Base-by-base conservation (phyloP, 2,797 vertebrate genomes). In the Nannoperca australis region DNA sequence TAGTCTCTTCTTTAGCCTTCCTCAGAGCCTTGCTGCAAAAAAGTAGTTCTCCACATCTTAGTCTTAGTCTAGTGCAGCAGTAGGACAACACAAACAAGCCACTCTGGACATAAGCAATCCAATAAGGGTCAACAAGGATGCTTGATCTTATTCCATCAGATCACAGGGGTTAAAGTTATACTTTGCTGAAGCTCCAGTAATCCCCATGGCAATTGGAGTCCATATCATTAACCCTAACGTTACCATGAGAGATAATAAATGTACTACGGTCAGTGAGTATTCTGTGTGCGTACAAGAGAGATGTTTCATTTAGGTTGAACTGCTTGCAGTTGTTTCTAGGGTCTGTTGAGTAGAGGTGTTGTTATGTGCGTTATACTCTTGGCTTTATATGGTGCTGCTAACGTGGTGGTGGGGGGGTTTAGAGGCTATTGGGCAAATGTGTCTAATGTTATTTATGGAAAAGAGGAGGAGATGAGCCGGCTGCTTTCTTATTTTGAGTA, bases 401-500 rank as follows among this genome's bases (percentile, higher is more conserved):
- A 84, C 63, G 58, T 68, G 36, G 15, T 45, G 32, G 5, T 24
- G 15, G 63, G 17, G 55, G 64, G 76, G 78, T 82, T 85, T 47
- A 59, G 58, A 51, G 60, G 40, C 49, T 58, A 22, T 27, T 76
- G 71, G 71, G 53, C 73, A 67, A 78, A 62, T 32, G 20, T 78
- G 67, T 80, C 51, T 80, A 20, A 3, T 60, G 73, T 77, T 89
- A 78, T 77, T 89, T 76, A 36, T 73, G 76, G 81, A 79, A 82
- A 73, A 64, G 15, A 62, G 45, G 54, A 70, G 55, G 65, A 65
- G 70, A 81, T 53, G 58, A 81, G 58, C 49, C 30, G 47, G 50
- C 56, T 63, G 77, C 58, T 71, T 71, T 85, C 59, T 85, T 88
- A 76, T 90, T 91, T 87, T 81, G 73, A 90, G 86, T 84, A 89